Evolutionary conservation across 2,797 vertebrate genomes (phyloP).

Genomic region (Bradypus variegatus): DNA sequence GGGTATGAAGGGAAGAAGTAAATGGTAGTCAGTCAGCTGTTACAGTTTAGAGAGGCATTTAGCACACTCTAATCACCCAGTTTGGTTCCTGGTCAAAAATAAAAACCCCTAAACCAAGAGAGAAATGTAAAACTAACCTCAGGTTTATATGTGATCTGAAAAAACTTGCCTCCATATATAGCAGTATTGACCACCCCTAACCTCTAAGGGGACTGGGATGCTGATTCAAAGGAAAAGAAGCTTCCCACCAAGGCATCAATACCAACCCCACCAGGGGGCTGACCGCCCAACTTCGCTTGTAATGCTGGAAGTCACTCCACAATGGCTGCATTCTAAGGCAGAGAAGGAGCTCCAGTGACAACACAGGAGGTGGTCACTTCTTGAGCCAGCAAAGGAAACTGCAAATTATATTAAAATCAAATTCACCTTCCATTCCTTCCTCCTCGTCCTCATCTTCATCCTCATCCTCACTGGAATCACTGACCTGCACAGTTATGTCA

Average conservation of each 20-base stretch:
- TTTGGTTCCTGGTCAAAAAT: constrained; percentile 2
- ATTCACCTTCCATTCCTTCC: constrained; percentile 84
- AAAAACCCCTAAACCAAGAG: constrained; percentile 24
- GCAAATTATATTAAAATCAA: background rate
- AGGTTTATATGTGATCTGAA: background rate
- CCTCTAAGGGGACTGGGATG: background rate
- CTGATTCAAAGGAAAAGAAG: background rate
- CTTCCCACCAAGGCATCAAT: background rate
- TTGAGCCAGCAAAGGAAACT: background rate
- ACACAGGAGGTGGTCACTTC: background rate
- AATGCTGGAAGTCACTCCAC: background rate
- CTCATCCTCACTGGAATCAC: constrained; percentile 97
- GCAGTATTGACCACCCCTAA: background rate
- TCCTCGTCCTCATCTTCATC: constrained; percentile 91
- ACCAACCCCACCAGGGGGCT: background rate
- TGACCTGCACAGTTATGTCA: constrained; percentile 95
- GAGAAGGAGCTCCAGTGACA: background rate
- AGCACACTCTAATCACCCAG: background rate
- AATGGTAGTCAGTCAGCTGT: background rate
- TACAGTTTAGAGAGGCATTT: background rate
- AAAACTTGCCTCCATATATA: background rate
- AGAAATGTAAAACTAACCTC: constrained; percentile 3
- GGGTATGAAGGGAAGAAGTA: background rate
- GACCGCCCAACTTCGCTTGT: background rate
- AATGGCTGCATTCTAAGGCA: background rate